Percentiles rank a stretch among this genome's conserved stretches.
Evolutionary conservation across 2,888 invertebrate species (phyloP).

Genomic region (Mythimna vitellina): DNA sequence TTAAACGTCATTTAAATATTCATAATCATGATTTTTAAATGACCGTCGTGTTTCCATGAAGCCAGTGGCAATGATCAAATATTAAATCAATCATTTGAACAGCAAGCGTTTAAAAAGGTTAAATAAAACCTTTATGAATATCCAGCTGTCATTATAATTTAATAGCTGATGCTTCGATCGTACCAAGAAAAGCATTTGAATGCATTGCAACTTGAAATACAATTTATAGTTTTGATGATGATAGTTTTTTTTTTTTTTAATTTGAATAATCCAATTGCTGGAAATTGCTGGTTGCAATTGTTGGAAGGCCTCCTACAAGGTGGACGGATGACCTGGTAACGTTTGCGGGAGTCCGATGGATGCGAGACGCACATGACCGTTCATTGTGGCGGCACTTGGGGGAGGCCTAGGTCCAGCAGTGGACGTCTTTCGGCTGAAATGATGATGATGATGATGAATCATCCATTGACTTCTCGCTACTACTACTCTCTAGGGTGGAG

Average conservation of each 20-base stretch:
- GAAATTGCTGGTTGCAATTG: no score
- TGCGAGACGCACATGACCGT: no score
- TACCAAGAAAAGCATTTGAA: background rate
- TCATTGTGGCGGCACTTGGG: no score
- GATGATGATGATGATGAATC: no score
- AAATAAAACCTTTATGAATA: constrained; percentile 6
- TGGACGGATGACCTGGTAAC: no score
- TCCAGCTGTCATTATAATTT: constrained; percentile 29
- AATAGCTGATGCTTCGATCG: background rate
- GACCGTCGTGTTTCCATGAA: constrained; percentile 8
- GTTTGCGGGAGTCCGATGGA: no score
- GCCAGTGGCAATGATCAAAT: constrained; percentile 35
- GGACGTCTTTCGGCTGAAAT: no score
- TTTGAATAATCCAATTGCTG: no score
- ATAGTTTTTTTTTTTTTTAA: background rate
- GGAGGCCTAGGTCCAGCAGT: no score
- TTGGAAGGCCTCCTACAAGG: no score
- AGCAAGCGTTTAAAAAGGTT: constrained; percentile 19
- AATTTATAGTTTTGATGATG: background rate
- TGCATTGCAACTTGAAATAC: background rate
- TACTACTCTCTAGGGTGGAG: no score
- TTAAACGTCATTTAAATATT: constrained; percentile 40
- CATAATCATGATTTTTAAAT: constrained; percentile 48
- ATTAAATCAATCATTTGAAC: constrained; percentile 22
- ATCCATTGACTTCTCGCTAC: no score